Conservation (phyloP, 2,888 invertebrate genomes). For the Caenorhabditis sp. region DNA sequence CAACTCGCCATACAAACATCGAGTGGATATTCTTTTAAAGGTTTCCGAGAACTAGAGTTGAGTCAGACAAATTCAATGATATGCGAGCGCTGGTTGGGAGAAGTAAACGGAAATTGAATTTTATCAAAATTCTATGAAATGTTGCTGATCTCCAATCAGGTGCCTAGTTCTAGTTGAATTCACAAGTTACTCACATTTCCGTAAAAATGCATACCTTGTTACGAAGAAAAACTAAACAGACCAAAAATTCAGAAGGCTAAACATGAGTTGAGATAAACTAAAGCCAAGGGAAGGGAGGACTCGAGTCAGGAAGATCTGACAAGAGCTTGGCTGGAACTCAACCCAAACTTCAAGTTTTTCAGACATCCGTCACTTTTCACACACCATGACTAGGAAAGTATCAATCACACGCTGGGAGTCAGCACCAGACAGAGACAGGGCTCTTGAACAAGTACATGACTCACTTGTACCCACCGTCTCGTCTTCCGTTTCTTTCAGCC, state of each 20-base stretch:
- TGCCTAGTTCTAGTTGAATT: neutral
- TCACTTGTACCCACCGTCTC: constrained; percentile 40
- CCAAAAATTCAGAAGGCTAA: too few species aligned
- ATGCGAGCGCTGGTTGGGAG: neutral
- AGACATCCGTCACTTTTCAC: constrained; percentile 39
- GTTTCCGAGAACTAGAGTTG: neutral
- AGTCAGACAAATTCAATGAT: constrained; percentile 5
- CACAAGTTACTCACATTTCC: too few species aligned
- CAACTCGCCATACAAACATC: neutral
- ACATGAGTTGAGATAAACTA: too few species aligned
- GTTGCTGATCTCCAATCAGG: neutral
- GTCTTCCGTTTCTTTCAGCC: neutral
- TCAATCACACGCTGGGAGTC: constrained; percentile 31
- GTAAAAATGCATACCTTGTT: too few species aligned
- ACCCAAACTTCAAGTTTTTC: constrained; percentile 8
- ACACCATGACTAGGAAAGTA: constrained; percentile 9
- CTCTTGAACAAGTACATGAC: constrained; percentile 25
- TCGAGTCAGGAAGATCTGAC: neutral
- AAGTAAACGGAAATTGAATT: constrained; percentile 10
- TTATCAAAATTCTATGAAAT: constrained; percentile 4
- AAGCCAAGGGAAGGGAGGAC: too few species aligned
- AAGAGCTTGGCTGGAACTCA: neutral
- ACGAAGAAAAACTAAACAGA: constrained; percentile 9
- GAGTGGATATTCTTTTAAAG: neutral
- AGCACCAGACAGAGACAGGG: neutral